phyloP scores from a whole-genome alignment of 2,113 vertebrate species.

The Myotis davidii region DNA sequence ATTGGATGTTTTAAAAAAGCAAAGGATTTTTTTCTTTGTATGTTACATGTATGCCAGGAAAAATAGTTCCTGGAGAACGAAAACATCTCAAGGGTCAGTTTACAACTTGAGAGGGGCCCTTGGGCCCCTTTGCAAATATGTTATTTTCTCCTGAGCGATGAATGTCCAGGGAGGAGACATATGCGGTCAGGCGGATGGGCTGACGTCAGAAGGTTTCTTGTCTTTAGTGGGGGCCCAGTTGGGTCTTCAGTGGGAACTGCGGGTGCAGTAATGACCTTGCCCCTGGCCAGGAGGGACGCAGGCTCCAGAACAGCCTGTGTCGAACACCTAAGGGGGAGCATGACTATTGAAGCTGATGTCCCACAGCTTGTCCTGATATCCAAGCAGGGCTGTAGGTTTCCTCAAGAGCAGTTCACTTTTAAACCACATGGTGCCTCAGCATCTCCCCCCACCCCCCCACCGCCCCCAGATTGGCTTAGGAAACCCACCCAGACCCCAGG shows the following conservation, averaged over 20 bases:
- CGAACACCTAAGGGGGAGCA: not conserved
- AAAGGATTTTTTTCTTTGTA: conserved; percentile 64
- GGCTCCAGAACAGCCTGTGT: not conserved
- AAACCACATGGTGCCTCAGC: not conserved
- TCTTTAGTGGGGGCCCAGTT: not conserved
- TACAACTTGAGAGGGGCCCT: conserved; percentile 64
- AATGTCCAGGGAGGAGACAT: not conserved
- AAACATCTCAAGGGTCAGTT: conserved; percentile 75
- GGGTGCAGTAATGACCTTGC: not conserved
- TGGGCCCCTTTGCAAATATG: conserved; percentile 38
- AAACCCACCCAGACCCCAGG: not conserved
- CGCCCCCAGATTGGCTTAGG: not conserved
- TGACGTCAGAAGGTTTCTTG: not conserved
- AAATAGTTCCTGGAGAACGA: conserved; percentile 77
- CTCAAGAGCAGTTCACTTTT: not conserved
- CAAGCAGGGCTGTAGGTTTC: not conserved
- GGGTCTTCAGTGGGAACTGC: not conserved
- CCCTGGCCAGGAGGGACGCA: not conserved
- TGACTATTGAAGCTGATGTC: not conserved
- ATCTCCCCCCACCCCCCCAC: no score
- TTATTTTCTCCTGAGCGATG: conserved; percentile 36
- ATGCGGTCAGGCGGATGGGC: not conserved
- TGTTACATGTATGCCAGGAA: conserved; percentile 75
- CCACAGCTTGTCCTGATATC: not conserved
- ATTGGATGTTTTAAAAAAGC: conserved; percentile 71